Evolutionary conservation across 1,140 invertebrate genomes (phyloP), one percentile per base, ranked within the genome.

Genomic region (Danaus melanippus): DNA sequence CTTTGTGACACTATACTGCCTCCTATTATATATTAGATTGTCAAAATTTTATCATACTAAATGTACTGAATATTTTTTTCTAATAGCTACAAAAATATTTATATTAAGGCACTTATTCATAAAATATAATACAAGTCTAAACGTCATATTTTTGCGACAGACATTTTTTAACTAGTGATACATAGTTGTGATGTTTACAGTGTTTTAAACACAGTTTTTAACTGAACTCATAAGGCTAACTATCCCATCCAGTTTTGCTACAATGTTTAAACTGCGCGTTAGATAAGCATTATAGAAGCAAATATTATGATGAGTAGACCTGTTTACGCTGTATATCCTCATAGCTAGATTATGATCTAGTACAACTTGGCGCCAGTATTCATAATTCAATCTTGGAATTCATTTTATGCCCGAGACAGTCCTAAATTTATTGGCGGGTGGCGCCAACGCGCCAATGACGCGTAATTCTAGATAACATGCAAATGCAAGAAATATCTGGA

Each of bases 361-460:
- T 71, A 68, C 69, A 64, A 66, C 56, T 66, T 59, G 74, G 68
- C 79, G 75, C 76, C 74, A 67, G 57, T 62, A 69, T 71, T 75
- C 74, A 79, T 81, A 80, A 76, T 73, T 79, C 71, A 80, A 76
- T 79, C 70, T 71, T 70, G 70, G 72, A 78, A 81, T 82, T 84
- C 72, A 80, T 80, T 78, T 77, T 69, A 77, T 80, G 71, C 74
- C 66, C 65, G 76, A 76, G 76, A 79, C 79, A 75, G 74, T 75
- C 79, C 77, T 79, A 80, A 79, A 79, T 82, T 84, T 84, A 85
- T 83, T 75, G 75, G 75, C 75, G 67, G 74, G 74, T 71, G 81
- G 81, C 81, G 81, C 79, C 79, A 74, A 67, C 52, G 62, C 49
- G 64, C 21, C 21, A 32, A 71, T 77, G 81, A 78, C 73, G 70